Evolutionary conservation across 2,888 invertebrate genomes (phyloP).

Genomic region (Athrips mouffetella): DNA sequence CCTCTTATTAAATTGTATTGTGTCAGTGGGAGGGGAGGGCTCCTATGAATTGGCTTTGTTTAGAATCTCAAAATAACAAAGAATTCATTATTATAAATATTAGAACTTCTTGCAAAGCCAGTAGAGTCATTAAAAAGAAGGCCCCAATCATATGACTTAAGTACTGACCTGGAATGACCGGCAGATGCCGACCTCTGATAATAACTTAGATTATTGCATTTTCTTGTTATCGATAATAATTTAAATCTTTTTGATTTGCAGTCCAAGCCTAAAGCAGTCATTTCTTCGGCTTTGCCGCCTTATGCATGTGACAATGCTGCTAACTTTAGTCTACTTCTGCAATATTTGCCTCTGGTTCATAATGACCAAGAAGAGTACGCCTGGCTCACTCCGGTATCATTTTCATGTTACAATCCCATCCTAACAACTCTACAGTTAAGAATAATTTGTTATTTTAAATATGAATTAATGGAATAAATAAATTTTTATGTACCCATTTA

Average conservation of each 20-base stretch:
- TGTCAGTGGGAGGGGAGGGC: too few relatives aligned
- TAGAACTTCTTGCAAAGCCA: too few relatives aligned
- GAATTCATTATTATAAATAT: too few relatives aligned
- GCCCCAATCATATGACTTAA: too few relatives aligned
- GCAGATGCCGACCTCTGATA: too few relatives aligned
- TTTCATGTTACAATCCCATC: slow-evolving; percentile 50
- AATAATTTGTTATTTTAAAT: neutral
- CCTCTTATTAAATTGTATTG: too few relatives aligned
- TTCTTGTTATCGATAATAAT: neutral
- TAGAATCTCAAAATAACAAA: too few relatives aligned
- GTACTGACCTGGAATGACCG: too few relatives aligned
- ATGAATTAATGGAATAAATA: slow-evolving; percentile 11
- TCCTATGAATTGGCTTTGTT: too few relatives aligned
- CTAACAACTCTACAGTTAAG: slow-evolving; percentile 18
- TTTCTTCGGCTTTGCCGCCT: slow-evolving; percentile 62
- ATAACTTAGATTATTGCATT: too few relatives aligned
- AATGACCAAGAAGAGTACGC: slow-evolving; percentile 56
- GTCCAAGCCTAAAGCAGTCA: slow-evolving; percentile 58
- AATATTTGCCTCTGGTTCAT: slow-evolving; percentile 67
- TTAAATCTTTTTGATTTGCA: slow-evolving; percentile 27
- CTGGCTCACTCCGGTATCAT: slow-evolving; percentile 51
- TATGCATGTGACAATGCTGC: slow-evolving; percentile 66
- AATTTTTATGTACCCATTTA: slow-evolving; percentile 14
- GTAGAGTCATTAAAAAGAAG: too few relatives aligned
- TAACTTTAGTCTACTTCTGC: slow-evolving; percentile 64